A percentile compares a stretch with the other conserved stretches of the same genome.
Evolutionary conservation across 2,797 vertebrate genomes (phyloP).

Genomic region (Megalops cyprinoides): DNA sequence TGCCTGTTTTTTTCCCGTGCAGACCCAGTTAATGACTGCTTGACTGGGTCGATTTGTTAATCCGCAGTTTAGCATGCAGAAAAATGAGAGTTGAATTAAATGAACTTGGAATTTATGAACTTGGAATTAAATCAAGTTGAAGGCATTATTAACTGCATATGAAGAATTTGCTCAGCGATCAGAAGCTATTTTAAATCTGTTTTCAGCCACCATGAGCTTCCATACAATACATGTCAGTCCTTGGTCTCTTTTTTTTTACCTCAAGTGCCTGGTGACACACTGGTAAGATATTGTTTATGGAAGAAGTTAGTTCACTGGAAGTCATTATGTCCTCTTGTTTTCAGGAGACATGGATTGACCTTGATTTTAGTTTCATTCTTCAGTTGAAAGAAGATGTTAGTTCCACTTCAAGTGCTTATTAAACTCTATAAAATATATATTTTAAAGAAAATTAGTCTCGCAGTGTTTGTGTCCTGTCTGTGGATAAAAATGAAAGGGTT

Average conservation of each 20-base stretch:
- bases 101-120: too few species aligned
- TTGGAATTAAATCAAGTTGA: too few species aligned
- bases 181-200: conserved; percentile 14
- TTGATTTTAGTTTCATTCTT: neutral
- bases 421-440: neutral
- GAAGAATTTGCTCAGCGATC: too few species aligned
- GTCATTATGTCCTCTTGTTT: conserved; percentile 6
- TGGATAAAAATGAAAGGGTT: neutral
- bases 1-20: too few species aligned
- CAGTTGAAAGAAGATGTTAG: neutral
- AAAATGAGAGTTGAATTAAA: too few species aligned
- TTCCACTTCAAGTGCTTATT: neutral
- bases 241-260: neutral
- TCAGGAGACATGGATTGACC: neutral
- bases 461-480: neutral
- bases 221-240: neutral
- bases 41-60: too few species aligned
- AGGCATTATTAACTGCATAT: too few species aligned
- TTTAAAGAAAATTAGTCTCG: too few species aligned
- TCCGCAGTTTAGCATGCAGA: too few species aligned
- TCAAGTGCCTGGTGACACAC: neutral
- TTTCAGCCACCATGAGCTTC: neutral
- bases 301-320: neutral
- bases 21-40: too few species aligned
- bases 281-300: too few species aligned